phyloP scores from a whole-genome alignment of 2,113 vertebrate species.

The Onychorhynchus coronatus region DNA sequence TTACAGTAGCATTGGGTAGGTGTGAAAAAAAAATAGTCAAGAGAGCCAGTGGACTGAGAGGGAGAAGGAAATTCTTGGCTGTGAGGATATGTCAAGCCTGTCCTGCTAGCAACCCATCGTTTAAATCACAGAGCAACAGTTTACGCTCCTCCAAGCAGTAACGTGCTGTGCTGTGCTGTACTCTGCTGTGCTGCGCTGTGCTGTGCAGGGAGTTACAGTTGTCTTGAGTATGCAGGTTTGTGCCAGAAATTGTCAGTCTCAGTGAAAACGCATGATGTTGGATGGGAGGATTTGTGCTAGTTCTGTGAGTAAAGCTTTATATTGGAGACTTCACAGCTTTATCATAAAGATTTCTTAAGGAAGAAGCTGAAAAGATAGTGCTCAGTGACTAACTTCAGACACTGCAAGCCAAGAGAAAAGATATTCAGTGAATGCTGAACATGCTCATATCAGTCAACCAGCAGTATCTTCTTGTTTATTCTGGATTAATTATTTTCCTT shows the following conservation, averaged over 20 bases:
- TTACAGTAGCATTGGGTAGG: not conserved
- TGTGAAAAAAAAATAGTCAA: not conserved
- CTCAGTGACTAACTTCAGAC: constrained; percentile 16
- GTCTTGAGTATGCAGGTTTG: not conserved
- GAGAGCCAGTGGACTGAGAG: not conserved
- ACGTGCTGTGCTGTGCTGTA: not conserved
- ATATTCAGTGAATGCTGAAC: not conserved
- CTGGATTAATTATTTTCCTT: not conserved
- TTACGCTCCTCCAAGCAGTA: not conserved
- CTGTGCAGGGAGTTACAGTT: not conserved
- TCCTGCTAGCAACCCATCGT: rapidly evolving
- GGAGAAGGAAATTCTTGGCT: not conserved
- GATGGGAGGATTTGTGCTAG: not conserved
- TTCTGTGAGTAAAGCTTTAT: not conserved
- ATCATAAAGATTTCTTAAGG: constrained; percentile 10
- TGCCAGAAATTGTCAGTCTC: not conserved
- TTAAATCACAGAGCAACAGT: not conserved
- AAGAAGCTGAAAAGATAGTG: constrained; percentile 5
- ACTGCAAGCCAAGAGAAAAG: not conserved
- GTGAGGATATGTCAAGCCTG: not conserved
- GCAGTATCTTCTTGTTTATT: not conserved
- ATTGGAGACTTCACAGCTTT: not conserved
- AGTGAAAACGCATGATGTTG: not conserved
- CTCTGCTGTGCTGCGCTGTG: not conserved
- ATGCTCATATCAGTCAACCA: not conserved